phyloP scores from a whole-genome alignment of 2,888 invertebrate genomes.

The Calliopum simillimum region DNA sequence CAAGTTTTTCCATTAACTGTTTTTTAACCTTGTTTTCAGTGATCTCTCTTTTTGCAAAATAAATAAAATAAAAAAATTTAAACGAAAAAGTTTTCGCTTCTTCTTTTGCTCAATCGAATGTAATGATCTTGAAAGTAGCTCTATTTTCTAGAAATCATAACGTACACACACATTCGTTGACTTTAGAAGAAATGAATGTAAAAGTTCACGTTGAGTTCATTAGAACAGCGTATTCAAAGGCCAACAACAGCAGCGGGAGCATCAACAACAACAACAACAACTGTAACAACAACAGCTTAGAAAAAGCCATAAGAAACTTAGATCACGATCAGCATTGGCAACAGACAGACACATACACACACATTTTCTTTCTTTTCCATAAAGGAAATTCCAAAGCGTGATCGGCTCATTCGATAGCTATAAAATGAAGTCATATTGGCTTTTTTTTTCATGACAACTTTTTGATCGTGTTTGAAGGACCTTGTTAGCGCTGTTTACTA shows the following conservation, averaged over 20 bases:
- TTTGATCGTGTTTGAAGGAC: too few species aligned
- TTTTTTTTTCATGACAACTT: too few species aligned
- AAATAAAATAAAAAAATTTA: neutral
- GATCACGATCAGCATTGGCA: neutral
- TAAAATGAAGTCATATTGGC: too few species aligned
- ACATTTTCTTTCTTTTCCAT: too few species aligned
- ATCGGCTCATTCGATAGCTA: too few species aligned
- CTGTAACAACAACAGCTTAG: neutral
- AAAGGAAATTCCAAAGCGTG: too few species aligned
- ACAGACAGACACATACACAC: neutral
- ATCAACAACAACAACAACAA: constrained; percentile 7
- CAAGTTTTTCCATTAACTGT: constrained; percentile 9
- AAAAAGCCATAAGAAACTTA: neutral
- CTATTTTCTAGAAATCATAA: constrained; percentile 10
- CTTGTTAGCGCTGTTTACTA: too few species aligned
- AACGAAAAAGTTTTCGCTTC: neutral
- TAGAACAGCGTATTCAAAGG: constrained; percentile 26
- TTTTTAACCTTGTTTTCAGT: constrained; percentile 19
- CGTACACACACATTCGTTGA: constrained; percentile 7
- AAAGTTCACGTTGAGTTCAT: constrained; percentile 35
- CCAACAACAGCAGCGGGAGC: neutral
- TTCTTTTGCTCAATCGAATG: neutral
- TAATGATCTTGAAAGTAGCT: neutral
- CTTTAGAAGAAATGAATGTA: constrained; percentile 2
- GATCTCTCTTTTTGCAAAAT: neutral